These are phyloP conservation scores for Tetragnatha versicolor DNA, from an alignment of 1,140 invertebrate genomes.

Conservation along the genomic window DNA sequence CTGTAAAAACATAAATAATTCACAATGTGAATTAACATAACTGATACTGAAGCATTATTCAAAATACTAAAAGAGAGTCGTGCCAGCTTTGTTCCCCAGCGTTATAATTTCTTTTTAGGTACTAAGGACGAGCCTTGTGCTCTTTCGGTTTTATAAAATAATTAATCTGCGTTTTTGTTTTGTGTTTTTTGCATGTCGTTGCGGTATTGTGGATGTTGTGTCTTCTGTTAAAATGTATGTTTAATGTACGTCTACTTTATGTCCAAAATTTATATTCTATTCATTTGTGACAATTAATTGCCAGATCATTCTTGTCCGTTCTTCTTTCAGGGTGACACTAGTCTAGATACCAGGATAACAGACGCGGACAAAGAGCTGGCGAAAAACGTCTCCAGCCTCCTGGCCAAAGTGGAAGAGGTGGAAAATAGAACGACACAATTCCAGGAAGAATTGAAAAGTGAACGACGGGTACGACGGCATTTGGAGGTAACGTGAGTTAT, in stretches of 20 bases:
- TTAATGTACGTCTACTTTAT: background rate
- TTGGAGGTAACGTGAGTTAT: slow-evolving; percentile 29
- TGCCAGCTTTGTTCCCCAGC: no score
- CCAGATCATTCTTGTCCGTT: no score
- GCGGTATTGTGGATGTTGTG: background rate
- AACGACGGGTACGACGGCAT: slow-evolving; percentile 28
- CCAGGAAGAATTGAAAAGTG: slow-evolving; percentile 30
- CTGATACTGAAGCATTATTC: no score
- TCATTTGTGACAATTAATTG: no score
- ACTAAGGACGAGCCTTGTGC: no score
- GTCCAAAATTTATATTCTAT: background rate
- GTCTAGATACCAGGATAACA: background rate
- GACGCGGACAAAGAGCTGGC: background rate
- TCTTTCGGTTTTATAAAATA: background rate
- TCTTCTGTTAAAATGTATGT: background rate
- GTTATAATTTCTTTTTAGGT: no score
- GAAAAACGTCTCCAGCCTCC: slow-evolving; percentile 4
- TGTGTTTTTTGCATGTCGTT: background rate
- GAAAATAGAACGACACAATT: slow-evolving; percentile 19
- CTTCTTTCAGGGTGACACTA: background rate
- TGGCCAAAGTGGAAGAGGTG: slow-evolving; percentile 21
- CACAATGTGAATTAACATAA: no score
- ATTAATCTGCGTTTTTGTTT: background rate
- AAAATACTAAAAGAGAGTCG: no score
- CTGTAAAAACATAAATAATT: no score